These are phyloP conservation scores for Poeciliopsis turneri DNA, from an alignment of 2,797 vertebrate species.

Conservation along the genomic window DNA sequence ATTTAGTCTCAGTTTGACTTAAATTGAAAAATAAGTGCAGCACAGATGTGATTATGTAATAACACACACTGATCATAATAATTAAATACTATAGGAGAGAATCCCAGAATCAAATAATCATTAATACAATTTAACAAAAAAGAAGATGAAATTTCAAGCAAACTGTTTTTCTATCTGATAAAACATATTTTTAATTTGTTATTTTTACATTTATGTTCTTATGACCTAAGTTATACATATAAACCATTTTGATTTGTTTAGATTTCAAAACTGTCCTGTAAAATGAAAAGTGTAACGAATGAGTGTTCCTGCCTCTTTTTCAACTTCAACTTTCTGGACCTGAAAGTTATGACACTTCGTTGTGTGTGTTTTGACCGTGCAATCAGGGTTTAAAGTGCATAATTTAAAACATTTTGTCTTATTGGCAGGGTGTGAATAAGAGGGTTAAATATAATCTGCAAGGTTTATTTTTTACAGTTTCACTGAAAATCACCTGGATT, in stretches of 20 bases:
- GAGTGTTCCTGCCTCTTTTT: background rate
- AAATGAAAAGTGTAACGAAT: background rate
- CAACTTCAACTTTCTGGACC: background rate
- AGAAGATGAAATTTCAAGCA: background rate
- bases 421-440: background rate
- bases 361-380: background rate
- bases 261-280: background rate
- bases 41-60: background rate
- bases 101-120: background rate
- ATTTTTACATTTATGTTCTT: background rate
- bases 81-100: background rate
- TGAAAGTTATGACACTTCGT: background rate
- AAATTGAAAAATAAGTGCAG: background rate
- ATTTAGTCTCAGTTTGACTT: background rate
- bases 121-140: background rate
- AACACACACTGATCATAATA: background rate
- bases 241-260: background rate
- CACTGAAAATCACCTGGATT: conserved; percentile 77
- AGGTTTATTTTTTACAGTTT: background rate
- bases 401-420: background rate
- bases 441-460: background rate
- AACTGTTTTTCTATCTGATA: background rate
- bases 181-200: background rate
- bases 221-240: background rate
- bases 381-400: background rate